These are phyloP conservation scores for Rhinolophus ferrumequinum DNA, from an alignment of 2,113 vertebrate genomes.

Conservation along the genomic window DNA sequence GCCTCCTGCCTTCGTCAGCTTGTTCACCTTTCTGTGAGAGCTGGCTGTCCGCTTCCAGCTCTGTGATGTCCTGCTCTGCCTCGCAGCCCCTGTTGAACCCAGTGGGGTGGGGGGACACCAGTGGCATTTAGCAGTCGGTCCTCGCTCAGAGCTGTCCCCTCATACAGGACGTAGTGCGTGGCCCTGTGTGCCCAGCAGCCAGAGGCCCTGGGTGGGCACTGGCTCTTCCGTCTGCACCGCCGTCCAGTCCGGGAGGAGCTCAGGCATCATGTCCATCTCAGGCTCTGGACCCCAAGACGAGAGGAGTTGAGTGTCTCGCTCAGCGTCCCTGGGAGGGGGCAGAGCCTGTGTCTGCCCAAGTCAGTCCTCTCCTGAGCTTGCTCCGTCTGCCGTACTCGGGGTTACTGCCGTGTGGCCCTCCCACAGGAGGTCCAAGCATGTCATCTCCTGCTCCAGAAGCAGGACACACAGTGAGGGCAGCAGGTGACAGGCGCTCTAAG, in stretches of 20 bases:
- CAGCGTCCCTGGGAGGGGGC: neutral
- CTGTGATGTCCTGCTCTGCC: neutral
- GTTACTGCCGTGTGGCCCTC: fast-evolving
- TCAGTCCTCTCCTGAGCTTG: neutral
- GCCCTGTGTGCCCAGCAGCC: too few relatives aligned
- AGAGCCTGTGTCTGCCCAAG: fast-evolving
- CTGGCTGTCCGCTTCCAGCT: too few relatives aligned
- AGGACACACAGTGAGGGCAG: too few relatives aligned
- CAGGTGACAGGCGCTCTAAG: too few relatives aligned
- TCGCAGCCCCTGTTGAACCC: neutral
- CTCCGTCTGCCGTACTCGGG: fast-evolving
- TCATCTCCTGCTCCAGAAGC: neutral
- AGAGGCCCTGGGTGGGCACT: too few relatives aligned
- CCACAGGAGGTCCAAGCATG: too few relatives aligned
- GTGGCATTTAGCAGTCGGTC: neutral
- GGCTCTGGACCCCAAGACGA: neutral
- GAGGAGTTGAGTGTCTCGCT: neutral
- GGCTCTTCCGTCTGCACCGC: too few relatives aligned
- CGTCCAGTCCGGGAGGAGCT: neutral
- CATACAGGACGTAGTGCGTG: too few relatives aligned
- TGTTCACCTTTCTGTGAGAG: too few relatives aligned
- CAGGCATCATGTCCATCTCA: neutral
- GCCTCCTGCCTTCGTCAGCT: too few relatives aligned
- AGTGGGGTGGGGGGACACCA: too few relatives aligned
- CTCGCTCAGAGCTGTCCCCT: neutral